Percentiles rank a stretch among this genome's conserved stretches.
These are phyloP conservation scores for Cryptus armator DNA, from an alignment of 2,888 invertebrate genomes.

Conservation along the genomic window DNA sequence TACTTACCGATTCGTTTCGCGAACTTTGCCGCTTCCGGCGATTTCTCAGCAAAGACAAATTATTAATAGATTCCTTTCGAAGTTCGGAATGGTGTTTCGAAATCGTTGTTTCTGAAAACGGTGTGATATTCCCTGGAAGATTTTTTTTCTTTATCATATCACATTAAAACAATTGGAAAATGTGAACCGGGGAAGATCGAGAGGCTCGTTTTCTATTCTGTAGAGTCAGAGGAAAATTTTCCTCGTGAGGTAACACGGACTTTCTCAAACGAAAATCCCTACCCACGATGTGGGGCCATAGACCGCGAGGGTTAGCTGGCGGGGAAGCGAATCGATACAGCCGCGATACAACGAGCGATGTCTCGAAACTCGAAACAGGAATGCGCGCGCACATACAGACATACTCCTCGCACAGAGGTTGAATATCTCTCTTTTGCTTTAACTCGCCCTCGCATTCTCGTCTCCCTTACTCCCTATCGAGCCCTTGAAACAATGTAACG, in stretches of 20 bases:
- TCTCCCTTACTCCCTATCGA: constrained; percentile 36
- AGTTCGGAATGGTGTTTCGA: not conserved
- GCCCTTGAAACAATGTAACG: constrained; percentile 61
- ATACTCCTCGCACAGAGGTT: constrained; percentile 2
- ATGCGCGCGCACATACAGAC: constrained; percentile 69
- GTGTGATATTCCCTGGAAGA: not conserved
- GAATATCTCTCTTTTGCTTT: constrained; percentile 28
- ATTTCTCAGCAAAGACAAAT: not conserved
- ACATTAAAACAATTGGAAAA: not conserved
- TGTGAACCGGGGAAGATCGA: not conserved
- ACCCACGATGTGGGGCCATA: constrained; percentile 58
- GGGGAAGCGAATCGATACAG: constrained; percentile 84
- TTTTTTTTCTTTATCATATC: not conserved
- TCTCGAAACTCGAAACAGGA: constrained; percentile 83
- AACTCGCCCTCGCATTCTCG: not conserved
- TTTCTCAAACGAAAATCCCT: constrained; percentile 70
- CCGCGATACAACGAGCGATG: constrained; percentile 83
- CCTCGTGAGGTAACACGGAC: constrained; percentile 76
- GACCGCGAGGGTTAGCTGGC: constrained; percentile 45
- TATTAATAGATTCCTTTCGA: not conserved
- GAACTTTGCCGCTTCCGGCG: not conserved
- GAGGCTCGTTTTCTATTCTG: not conserved
- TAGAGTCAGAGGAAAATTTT: constrained; percentile 68
- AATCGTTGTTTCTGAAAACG: not conserved
- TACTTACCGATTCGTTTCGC: not conserved